These are phyloP conservation scores for Palythoa grandis DNA, from an alignment of 92 coral and sea anemone species.

Conservation along the genomic window DNA sequence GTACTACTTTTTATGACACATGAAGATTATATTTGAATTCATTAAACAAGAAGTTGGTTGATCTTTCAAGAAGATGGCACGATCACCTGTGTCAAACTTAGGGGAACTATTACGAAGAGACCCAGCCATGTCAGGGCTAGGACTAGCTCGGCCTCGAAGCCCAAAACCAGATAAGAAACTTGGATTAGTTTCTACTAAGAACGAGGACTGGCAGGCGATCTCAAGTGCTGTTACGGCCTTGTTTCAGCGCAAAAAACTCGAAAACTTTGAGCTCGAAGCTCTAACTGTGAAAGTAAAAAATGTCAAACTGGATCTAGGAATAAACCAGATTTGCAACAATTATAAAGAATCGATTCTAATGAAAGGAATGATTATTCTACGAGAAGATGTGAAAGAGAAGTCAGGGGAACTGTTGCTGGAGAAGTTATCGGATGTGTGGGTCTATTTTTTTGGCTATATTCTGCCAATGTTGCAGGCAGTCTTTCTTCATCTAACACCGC, in stretches of 20 bases:
- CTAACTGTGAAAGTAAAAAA: conserved; percentile 85
- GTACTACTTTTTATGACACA: background rate
- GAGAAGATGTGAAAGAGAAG: conserved; percentile 93
- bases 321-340: conserved; percentile 67
- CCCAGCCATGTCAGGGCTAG: conserved; percentile 57
- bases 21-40: background rate
- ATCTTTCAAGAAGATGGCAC: conserved; percentile 62
- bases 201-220: conserved; percentile 88
- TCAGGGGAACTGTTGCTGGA: conserved; percentile 89
- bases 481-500: conserved; percentile 85
- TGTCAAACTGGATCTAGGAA: conserved; percentile 89
- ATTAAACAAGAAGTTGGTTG: background rate
- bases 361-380: conserved; percentile 97
- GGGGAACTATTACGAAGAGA: conserved; percentile 85
- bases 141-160: conserved; percentile 79
- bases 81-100: conserved; percentile 88
- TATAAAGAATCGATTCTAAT: conserved; percentile 84
- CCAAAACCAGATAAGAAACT: conserved; percentile 73
- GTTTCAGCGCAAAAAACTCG: conserved; percentile 90
- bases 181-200: conserved; percentile 49
- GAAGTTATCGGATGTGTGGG: conserved; percentile 86
- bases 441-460: conserved; percentile 78
- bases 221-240: conserved; percentile 85
- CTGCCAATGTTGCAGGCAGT: conserved; percentile 94
- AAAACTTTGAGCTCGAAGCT: conserved; percentile 73